A percentile compares a stretch with the other conserved stretches of the same genome.
phyloP scores from a whole-genome alignment of 1,140 invertebrate species.

The Periplaneta americana region DNA sequence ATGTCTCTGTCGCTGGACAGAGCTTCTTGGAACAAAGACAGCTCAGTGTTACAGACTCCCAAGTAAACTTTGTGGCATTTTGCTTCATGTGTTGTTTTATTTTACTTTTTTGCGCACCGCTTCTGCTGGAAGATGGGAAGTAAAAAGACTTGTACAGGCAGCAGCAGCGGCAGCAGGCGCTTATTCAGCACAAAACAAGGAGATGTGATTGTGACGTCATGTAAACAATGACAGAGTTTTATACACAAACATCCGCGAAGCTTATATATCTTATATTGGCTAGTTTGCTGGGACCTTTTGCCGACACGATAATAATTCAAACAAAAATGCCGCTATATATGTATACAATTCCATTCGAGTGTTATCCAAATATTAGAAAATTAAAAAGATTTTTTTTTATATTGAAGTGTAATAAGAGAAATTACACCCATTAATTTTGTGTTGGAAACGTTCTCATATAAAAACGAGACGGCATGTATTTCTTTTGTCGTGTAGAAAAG shows the following conservation, averaged over 20 bases:
- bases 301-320: neutral
- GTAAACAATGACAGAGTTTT: constrained; percentile 7
- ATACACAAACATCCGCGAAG: constrained; percentile 1
- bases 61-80: neutral
- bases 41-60: neutral
- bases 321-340: neutral
- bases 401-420: neutral
- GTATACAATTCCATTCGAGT: neutral
- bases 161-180: neutral
- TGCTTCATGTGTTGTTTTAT: neutral
- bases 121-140: neutral
- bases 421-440: neutral
- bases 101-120: neutral
- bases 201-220: constrained; percentile 4
- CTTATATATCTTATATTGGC: neutral
- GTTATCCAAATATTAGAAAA: neutral
- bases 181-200: neutral
- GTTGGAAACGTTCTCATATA: neutral
- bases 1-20: neutral
- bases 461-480: neutral
- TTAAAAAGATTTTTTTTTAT: neutral
- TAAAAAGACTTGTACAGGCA: neutral
- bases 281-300: neutral
- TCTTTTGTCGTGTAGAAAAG: neutral
- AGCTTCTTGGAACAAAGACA: neutral